Base-by-base conservation (phyloP, 2,888 invertebrate species). In the Dolichopus griseipennis region DNA sequence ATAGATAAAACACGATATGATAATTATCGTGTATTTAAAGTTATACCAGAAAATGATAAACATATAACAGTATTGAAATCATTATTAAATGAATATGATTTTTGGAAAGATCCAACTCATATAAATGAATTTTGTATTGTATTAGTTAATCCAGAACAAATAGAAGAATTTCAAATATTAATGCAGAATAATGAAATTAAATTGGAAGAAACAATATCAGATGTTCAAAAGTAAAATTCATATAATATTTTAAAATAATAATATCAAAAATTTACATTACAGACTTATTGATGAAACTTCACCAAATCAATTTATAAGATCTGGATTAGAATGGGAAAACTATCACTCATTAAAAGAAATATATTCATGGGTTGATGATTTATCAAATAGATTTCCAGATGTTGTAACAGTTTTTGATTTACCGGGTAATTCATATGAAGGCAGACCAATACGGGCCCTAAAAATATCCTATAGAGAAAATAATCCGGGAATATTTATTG, bases 321-420 rank as follows among this genome's bases (percentile, higher is more conserved):
- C 62, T 3, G 21, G 74, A 0, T 87, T 88, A 67, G 82, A 82
- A 8, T 90, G 89, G 86, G 83, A 78, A 0, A 82, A 79, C 33
- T 91, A 89, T 73, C 83, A 88, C 73, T 79, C 77, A 0, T 76
- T 89, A 34, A 81, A 83, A 0, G 85, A 85, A 73, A 88, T 89
- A 65, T 80, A 88, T 72, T 78, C 76, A 0, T 90, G 87, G 86
- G 75, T 90, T 65, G 83, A 84, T 69, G 72, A 75, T 2, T 76
- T 87, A 6, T 81, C 82, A 10, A 74, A 72, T 0, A 71, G 79
- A 1, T 82, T 86, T 75, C 84, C 87, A 9, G 73, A 78, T 6
- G 73, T 81, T 7, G 84, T 85, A 0, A 81, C 78, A 0, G 75
- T 83, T 1, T 74, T 85, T 1, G 81, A 78, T 9, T 82, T 85